Conservation (phyloP, 2,113 vertebrate genomes). For the Passer montanus region DNA sequence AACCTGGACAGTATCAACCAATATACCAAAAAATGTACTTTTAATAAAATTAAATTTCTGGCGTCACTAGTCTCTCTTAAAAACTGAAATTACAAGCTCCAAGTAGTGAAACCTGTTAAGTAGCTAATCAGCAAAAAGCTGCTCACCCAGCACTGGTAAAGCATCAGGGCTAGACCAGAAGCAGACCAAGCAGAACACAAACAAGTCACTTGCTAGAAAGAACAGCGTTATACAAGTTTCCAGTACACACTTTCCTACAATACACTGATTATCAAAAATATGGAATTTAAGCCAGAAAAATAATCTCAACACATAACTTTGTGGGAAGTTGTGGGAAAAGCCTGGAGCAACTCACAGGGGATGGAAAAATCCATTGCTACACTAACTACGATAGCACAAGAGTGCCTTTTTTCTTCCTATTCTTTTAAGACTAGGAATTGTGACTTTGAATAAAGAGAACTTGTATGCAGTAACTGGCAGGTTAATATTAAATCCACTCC, state of each 20-base stretch:
- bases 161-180: background rate
- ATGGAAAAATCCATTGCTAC: background rate
- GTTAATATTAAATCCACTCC: constrained; percentile 50
- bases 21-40: background rate
- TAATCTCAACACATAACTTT: background rate
- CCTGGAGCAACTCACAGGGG: background rate
- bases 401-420: background rate
- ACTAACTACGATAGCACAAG: background rate
- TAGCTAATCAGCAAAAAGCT: background rate
- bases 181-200: background rate
- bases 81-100: background rate
- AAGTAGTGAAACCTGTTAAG: background rate
- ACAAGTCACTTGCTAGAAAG: background rate
- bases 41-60: background rate
- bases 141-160: background rate
- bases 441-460: background rate
- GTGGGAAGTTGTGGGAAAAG: background rate
- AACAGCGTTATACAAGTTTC: background rate
- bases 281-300: background rate
- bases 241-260: background rate
- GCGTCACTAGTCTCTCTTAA: background rate
- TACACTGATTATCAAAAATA: background rate
- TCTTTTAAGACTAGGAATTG: background rate
- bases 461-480: background rate
- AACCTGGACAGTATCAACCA: background rate